A percentile compares a stretch with the other conserved stretches of the same genome.
These are phyloP conservation scores for Brachionus asplanchnoidis DNA, from an alignment of 1,140 invertebrate genomes.

Conservation along the genomic window DNA sequence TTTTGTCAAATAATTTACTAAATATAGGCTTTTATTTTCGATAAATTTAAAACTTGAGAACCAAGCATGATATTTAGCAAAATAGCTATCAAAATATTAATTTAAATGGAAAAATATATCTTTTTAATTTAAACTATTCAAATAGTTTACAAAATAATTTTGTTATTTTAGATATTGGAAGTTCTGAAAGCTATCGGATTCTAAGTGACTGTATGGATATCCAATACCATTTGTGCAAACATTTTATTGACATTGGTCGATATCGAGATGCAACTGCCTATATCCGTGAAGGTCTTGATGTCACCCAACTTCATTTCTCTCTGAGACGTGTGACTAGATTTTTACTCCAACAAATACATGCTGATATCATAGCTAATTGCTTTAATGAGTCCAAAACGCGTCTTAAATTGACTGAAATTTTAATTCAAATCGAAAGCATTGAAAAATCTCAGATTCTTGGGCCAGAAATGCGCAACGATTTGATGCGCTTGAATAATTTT, in stretches of 20 bases:
- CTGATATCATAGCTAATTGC: slow-evolving; percentile 22
- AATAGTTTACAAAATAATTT: background rate
- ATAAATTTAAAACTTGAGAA: too few relatives aligned
- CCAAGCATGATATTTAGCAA: too few relatives aligned
- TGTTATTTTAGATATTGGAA: background rate
- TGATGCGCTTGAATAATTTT: slow-evolving; percentile 1
- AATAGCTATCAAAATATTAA: too few relatives aligned
- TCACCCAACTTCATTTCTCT: background rate
- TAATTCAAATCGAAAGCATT: background rate
- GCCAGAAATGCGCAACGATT: background rate
- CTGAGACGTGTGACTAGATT: background rate
- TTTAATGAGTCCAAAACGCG: background rate
- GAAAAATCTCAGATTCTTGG: background rate
- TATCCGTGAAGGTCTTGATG: slow-evolving; percentile 4
- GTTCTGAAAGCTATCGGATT: slow-evolving; percentile 13
- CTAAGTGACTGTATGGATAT: slow-evolving; percentile 21
- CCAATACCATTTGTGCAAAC: background rate
- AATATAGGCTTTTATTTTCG: too few relatives aligned
- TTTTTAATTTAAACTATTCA: background rate
- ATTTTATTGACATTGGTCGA: slow-evolving; percentile 32
- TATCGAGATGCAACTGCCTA: slow-evolving; percentile 29
- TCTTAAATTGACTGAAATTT: background rate
- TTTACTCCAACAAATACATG: slow-evolving; percentile 16
- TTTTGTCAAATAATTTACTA: too few relatives aligned
- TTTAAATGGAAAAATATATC: background rate